Percentiles rank a stretch among this genome's conserved stretches.
Evolutionary conservation across 2,888 invertebrate species (phyloP).

Genomic region (Lycaena phlaeas): DNA sequence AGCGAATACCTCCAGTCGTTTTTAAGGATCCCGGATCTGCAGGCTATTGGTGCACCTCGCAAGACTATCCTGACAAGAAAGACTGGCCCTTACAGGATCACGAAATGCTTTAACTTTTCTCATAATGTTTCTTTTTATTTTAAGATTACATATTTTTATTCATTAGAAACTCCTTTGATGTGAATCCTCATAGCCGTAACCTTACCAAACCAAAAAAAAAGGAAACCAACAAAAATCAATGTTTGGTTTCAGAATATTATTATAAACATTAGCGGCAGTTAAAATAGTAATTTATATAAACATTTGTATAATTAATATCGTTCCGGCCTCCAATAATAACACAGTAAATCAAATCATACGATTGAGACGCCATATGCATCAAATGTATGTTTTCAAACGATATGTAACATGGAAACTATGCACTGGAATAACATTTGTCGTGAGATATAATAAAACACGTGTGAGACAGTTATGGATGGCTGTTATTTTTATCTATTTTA

Average conservation of each 20-base stretch:
- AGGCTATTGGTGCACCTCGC: no score
- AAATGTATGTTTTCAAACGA: slow-evolving; percentile 59
- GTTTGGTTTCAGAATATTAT: slow-evolving; percentile 4
- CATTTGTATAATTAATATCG: slow-evolving; percentile 9
- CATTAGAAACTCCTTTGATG: no score
- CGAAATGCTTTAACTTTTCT: no score
- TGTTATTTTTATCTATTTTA: slow-evolving; percentile 25
- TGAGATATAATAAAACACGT: slow-evolving; percentile 54
- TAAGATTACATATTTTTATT: no score
- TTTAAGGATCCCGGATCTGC: no score
- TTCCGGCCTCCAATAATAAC: slow-evolving; percentile 6
- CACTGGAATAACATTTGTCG: slow-evolving; percentile 15
- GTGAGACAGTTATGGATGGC: slow-evolving; percentile 28
- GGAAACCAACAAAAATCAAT: background rate
- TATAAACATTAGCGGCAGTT: slow-evolving; percentile 2
- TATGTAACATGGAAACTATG: slow-evolving; percentile 49
- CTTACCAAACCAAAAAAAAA: background rate
- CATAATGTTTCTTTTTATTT: no score
- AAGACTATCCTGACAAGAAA: no score
- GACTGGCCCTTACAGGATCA: no score
- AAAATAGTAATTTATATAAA: slow-evolving; percentile 10
- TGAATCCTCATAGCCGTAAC: no score
- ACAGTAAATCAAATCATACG: slow-evolving; percentile 15
- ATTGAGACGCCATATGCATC: slow-evolving; percentile 37
- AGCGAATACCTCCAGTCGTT: no score